Conservation (phyloP, 2,888 invertebrate species). For the Pachliopta kotzebuea region DNA sequence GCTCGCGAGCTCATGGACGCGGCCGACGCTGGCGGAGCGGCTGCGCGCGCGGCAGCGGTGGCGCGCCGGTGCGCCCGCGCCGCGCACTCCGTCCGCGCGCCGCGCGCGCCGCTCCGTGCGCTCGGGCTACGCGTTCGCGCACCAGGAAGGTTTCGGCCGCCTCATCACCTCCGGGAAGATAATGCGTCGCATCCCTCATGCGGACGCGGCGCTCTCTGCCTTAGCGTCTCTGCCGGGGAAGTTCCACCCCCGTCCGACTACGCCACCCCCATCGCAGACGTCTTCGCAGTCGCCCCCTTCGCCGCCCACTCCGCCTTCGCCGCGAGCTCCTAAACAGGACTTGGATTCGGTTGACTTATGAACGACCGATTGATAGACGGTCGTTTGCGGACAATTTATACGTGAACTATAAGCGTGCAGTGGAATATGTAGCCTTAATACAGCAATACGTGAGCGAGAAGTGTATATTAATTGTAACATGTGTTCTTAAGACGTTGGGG, state of each 20-base stretch:
- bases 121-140: slow-evolving; percentile 98
- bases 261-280: slow-evolving; percentile 59
- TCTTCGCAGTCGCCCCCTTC: slow-evolving; percentile 36
- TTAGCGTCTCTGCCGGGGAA: slow-evolving; percentile 80
- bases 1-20: slow-evolving; percentile 95
- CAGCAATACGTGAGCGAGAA: neutral
- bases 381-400: neutral
- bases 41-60: slow-evolving; percentile 90
- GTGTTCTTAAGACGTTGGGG: slow-evolving; percentile 7
- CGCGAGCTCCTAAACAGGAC: slow-evolving; percentile 86
- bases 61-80: slow-evolving; percentile 87
- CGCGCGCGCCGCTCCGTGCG: slow-evolving; percentile 94
- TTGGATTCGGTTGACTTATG: slow-evolving; percentile 87
- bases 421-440: neutral
- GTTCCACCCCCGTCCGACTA: slow-evolving; percentile 87
- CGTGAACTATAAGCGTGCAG: neutral
- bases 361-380: slow-evolving; percentile 33
- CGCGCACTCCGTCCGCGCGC: slow-evolving; percentile 92
- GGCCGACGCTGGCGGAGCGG: slow-evolving; percentile 95
- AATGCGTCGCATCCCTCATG: slow-evolving; percentile 91
- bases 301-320: slow-evolving; percentile 52
- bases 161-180: slow-evolving; percentile 98
- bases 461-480: slow-evolving; percentile 1
- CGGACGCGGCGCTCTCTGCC: slow-evolving; percentile 86
- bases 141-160: slow-evolving; percentile 97